Conservation (phyloP, 2,888 invertebrate genomes). For the Apamea monoglypha region DNA sequence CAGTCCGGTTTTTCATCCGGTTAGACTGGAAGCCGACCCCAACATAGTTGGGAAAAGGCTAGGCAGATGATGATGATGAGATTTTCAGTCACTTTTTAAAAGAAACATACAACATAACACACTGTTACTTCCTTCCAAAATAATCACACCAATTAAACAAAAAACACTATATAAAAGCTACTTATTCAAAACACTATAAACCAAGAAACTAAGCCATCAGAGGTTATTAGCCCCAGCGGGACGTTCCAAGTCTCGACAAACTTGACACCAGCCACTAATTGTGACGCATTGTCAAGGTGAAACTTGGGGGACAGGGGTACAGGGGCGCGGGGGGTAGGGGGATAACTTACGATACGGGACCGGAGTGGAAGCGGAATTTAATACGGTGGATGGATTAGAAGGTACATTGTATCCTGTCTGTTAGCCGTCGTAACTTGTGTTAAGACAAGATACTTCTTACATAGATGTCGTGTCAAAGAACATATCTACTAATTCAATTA, state of each 20-base stretch:
- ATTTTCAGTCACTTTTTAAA: not conserved
- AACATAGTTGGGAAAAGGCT: too few relatives aligned
- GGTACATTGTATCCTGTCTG: slow-evolving; percentile 30
- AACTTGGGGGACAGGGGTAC: slow-evolving; percentile 15
- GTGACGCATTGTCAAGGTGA: slow-evolving; percentile 41
- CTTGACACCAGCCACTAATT: slow-evolving; percentile 47
- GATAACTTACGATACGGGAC: slow-evolving; percentile 17
- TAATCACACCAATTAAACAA: not conserved
- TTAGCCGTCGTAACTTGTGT: slow-evolving; percentile 21
- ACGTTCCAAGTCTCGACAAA: slow-evolving; percentile 29
- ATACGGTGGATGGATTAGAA: slow-evolving; percentile 32
- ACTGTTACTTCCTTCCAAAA: not conserved
- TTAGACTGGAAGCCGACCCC: too few relatives aligned
- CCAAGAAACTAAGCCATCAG: slow-evolving; percentile 4
- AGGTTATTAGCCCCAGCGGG: slow-evolving; percentile 37
- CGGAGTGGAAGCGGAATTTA: slow-evolving; percentile 26
- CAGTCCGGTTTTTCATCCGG: too few relatives aligned
- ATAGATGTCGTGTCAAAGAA: not conserved
- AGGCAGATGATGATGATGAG: too few relatives aligned
- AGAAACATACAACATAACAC: not conserved
- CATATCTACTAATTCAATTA: not conserved
- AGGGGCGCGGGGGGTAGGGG: not conserved
- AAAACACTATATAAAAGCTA: not conserved
- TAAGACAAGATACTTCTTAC: not conserved
- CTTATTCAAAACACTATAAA: slow-evolving; percentile 2